Percentiles rank a stretch among this genome's conserved stretches.
phyloP scores from a whole-genome alignment of 2,888 invertebrate species.

The Caenorhabditis zanzibari region DNA sequence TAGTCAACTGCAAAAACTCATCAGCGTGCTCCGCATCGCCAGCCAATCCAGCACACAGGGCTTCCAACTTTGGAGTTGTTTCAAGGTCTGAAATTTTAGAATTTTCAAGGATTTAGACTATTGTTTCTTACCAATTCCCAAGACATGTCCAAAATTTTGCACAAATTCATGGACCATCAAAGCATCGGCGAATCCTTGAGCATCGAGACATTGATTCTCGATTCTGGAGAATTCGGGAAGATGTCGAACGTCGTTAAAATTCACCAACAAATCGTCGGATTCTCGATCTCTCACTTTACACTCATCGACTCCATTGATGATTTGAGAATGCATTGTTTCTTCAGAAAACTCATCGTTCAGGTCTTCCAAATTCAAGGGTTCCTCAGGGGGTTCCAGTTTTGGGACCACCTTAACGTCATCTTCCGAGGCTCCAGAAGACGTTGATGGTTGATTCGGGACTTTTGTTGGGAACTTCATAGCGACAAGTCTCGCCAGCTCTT shows the following conservation, averaged over 20 bases:
- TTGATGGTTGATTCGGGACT: not conserved
- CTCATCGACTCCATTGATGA: conserved; percentile 46
- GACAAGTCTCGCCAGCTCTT: conserved; percentile 87
- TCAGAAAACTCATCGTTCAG: conserved; percentile 53
- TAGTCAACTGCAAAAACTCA: conserved; percentile 71
- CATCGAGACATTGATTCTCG: conserved; percentile 90
- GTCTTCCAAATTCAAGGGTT: conserved; percentile 35
- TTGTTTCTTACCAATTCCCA: conserved; percentile 90
- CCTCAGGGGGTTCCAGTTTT: conserved; percentile 29
- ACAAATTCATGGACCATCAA: conserved; percentile 97
- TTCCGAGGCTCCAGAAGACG: conserved; percentile 11
- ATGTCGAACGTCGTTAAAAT: conserved; percentile 76
- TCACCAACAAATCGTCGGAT: conserved; percentile 91
- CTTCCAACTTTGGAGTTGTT: conserved; percentile 90
- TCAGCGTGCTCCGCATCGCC: conserved; percentile 75
- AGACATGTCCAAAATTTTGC: conserved; percentile 95
- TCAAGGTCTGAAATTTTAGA: conserved; percentile 88
- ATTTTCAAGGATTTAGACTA: not conserved
- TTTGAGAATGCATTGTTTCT: conserved; percentile 19
- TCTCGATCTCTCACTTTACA: conserved; percentile 88
- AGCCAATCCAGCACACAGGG: conserved; percentile 84
- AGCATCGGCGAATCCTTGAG: conserved; percentile 93
- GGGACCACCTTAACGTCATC: not conserved
- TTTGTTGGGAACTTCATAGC: conserved; percentile 23
- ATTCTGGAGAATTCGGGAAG: conserved; percentile 88